Evolutionary conservation across 2,888 invertebrate genomes (phyloP).

Genomic region (Parapristionchus giblindavisi): DNA sequence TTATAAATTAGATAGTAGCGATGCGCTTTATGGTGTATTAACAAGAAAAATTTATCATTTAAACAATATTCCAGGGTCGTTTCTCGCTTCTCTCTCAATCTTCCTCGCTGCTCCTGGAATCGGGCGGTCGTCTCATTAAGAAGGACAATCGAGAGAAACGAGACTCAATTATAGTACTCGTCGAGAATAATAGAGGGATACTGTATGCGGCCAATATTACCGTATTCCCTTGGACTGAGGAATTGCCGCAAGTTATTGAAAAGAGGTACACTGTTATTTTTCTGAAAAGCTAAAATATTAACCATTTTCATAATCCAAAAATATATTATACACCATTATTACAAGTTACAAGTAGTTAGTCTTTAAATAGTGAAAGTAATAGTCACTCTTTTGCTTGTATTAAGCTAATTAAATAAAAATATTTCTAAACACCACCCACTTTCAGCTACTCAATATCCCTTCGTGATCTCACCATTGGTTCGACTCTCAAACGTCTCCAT

Average conservation of each 20-base stretch:
- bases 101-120: background rate
- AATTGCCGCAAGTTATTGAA: background rate
- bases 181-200: slow-evolving; percentile 11
- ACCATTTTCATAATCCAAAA: no score
- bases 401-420: no score
- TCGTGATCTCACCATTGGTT: background rate
- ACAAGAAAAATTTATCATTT: no score
- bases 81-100: background rate
- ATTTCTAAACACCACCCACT: background rate
- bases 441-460: slow-evolving; percentile 11
- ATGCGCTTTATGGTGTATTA: no score
- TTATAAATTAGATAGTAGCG: background rate
- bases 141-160: slow-evolving; percentile 3
- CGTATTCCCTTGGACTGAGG: slow-evolving; percentile 18
- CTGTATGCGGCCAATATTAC: slow-evolving; percentile 17
- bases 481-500: slow-evolving; percentile 8
- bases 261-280: no score
- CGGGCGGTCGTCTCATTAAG: background rate
- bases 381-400: background rate
- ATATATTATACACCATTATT: no score
- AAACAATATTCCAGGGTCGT: background rate
- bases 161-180: background rate
- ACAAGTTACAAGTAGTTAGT: no score
- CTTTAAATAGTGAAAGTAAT: background rate
- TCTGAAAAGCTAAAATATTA: no score